Evolutionary conservation across 1,140 invertebrate genomes (phyloP), one percentile per base, ranked within the genome.

Genomic region (Drosophila aff.): DNA sequence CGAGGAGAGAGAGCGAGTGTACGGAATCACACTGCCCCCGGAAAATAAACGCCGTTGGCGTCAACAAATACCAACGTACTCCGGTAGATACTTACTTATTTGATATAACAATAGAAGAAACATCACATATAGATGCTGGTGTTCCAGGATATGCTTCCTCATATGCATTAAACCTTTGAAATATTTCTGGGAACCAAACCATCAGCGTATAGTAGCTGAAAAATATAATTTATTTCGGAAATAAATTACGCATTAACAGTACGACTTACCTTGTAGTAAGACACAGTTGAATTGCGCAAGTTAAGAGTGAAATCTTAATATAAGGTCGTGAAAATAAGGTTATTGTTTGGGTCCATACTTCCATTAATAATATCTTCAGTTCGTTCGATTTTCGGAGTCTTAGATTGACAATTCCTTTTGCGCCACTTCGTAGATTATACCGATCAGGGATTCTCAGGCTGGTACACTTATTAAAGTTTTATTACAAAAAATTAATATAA

Each of bases 181-280:
- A 97, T 77, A 97, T 93, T 90, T 97, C 96, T 10, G 96, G 96
- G 92, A 97, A 97, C 96, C 96, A 97, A 67, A 97, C 95, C 96
- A 97, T 97, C 4, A 97, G 93, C 2, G 96, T 97, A 91, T 97
- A 97, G 90, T 97, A 97, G 81, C 96, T 97, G 90, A 86, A 40
- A 18, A 10, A 23, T n/a, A 11, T 9, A 16, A 31, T 4, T 13
- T 13, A 10, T 11, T 33, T 16, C 16, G 7, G 0, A 21, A 40
- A 40, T 18, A 28, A 16, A 11, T 23, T 50, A 67, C 33, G 0
- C 4, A 41, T n/a, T 28, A 38, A 40, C 44, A 36, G 36, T 15
- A 46, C 7, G 96, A 96, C 61, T 93, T 93, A 95, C 95, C 95
- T 95, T 21, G 96, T 95, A 28, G 96, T 96, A 43, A 96, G 93